phyloP scores from a whole-genome alignment of 2,888 invertebrate species.

The Trissolcus japonicus region DNA sequence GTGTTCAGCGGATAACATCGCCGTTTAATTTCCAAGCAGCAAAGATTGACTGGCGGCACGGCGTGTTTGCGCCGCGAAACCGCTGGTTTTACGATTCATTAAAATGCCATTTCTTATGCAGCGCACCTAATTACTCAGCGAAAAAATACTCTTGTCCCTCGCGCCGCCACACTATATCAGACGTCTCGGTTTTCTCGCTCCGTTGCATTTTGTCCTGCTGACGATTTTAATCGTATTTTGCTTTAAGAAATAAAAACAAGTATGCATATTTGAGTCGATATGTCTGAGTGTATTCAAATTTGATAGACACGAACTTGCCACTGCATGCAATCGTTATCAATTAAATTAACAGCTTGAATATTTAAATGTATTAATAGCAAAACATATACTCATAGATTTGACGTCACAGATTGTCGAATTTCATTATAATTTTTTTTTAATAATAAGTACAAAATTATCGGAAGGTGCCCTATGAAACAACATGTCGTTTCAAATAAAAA shows the following conservation, averaged over 20 bases:
- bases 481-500: no score
- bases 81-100: constrained; percentile 69
- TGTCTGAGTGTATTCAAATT: constrained; percentile 22
- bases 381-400: no score
- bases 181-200: constrained; percentile 38
- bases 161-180: constrained; percentile 19
- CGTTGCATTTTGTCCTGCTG: constrained; percentile 33
- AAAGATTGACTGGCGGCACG: constrained; percentile 64
- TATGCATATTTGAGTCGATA: constrained; percentile 8
- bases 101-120: constrained; percentile 72
- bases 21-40: constrained; percentile 64
- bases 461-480: no score
- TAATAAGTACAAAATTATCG: no score
- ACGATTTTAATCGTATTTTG: constrained; percentile 54
- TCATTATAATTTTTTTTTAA: no score
- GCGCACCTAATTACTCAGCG: constrained; percentile 67
- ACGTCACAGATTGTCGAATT: no score
- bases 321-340: no score
- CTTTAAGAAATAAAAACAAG: constrained; percentile 4
- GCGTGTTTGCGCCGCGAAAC: constrained; percentile 60
- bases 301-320: not conserved
- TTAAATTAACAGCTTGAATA: no score
- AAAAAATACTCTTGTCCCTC: constrained; percentile 49
- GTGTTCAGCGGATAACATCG: constrained; percentile 45
- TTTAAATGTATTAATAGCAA: no score